Evolutionary conservation across 2,797 vertebrate species (phyloP).

Genomic region (Catamblyrhynchus diadema): DNA sequence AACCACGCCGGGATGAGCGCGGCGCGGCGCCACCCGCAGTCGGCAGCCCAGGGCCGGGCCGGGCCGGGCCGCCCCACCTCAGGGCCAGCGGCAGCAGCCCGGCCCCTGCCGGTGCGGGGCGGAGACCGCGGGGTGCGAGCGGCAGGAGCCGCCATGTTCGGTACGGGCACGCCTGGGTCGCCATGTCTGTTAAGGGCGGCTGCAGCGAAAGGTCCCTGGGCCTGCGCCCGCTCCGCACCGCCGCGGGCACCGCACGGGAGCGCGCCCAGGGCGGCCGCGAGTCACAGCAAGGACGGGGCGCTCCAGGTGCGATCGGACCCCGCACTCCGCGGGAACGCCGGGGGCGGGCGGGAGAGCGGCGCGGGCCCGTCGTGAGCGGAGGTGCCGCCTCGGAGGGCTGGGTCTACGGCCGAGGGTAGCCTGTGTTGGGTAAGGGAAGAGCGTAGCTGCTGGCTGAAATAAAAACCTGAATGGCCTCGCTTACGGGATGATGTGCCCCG

Average conservation of each 20-base stretch:
- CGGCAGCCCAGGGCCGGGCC: fast-evolving
- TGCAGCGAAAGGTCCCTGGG: fast-evolving
- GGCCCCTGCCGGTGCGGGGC: background rate
- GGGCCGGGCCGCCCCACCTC: background rate
- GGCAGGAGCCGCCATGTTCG: background rate
- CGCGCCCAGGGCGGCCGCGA: background rate
- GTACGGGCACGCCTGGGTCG: background rate
- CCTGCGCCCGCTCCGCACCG: background rate
- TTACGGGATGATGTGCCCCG: background rate
- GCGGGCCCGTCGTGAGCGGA: background rate
- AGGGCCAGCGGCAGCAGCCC: background rate
- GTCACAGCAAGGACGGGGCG: background rate
- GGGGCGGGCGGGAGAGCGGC: background rate
- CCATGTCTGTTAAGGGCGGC: background rate
- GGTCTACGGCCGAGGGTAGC: fast-evolving
- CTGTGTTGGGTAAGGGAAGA: fast-evolving
- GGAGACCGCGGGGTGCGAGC: background rate
- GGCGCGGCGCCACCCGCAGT: fast-evolving
- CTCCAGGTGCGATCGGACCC: background rate
- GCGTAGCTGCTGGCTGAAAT: background rate
- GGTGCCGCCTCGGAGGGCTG: fast-evolving
- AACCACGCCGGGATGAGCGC: fast-evolving
- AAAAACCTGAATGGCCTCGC: background rate
- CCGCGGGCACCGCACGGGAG: background rate
- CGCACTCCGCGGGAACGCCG: background rate